Conservation (phyloP, 2,113 vertebrate species). For the Trichomycterus rosablanca region DNA sequence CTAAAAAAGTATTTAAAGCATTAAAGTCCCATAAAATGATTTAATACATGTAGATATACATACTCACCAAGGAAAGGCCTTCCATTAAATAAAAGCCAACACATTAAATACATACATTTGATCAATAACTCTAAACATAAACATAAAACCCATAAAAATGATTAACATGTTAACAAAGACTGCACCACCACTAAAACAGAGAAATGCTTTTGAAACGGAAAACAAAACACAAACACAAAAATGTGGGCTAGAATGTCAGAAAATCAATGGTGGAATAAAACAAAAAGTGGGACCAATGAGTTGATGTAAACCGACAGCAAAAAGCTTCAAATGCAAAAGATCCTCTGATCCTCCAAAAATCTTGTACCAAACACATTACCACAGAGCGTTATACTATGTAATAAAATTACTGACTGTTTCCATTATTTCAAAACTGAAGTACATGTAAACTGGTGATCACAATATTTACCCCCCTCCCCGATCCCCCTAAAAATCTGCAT, state of each 20-base stretch:
- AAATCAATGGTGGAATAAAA: slow-evolving; percentile 7
- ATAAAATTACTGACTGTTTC: no score
- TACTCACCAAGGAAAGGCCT: no score
- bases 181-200: not conserved
- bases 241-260: slow-evolving; percentile 31
- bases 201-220: not conserved
- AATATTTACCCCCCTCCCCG: no score
- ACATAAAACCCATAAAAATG: slow-evolving; percentile 4
- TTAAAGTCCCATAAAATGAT: no score
- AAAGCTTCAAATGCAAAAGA: slow-evolving; percentile 39
- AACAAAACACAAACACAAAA: slow-evolving; percentile 16
- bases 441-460: no score
- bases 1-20: slow-evolving; percentile 52
- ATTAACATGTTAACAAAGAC: not conserved
- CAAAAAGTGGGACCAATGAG: not conserved
- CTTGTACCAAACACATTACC: not conserved
- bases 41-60: no score
- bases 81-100: no score
- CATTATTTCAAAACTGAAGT: no score
- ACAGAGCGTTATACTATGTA: no score
- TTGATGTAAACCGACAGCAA: slow-evolving; percentile 32
- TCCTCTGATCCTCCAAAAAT: no score
- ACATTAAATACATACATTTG: no score
- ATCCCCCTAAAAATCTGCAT: no score
- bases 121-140: slow-evolving; percentile 1